A percentile compares a stretch with the other conserved stretches of the same genome.
Conservation (phyloP, 2,113 vertebrate genomes). For the Oreotrochilus melanogaster region DNA sequence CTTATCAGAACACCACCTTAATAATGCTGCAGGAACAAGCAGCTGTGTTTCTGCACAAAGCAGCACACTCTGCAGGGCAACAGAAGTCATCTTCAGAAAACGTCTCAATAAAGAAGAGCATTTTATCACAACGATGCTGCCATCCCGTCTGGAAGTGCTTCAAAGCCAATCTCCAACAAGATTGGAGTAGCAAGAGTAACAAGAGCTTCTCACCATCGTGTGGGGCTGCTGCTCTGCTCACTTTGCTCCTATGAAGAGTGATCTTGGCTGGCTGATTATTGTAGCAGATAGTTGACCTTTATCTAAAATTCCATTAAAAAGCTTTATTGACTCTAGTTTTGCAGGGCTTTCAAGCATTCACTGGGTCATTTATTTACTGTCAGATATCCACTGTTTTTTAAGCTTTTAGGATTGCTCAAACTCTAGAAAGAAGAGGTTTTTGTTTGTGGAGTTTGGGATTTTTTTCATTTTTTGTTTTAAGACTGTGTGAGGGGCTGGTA, state of each 20-base stretch:
- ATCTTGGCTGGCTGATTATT: not conserved
- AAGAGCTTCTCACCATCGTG: fast-evolving
- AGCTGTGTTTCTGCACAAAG: not conserved
- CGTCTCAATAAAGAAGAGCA: not conserved
- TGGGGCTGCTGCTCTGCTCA: not conserved
- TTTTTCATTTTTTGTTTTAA: not conserved
- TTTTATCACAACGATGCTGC: not conserved
- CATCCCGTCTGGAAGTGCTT: not conserved
- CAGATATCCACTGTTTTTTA: not conserved
- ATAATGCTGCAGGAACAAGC: fast-evolving
- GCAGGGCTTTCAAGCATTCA: slow-evolving; percentile 40
- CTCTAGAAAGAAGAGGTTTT: not conserved
- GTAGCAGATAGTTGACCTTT: slow-evolving; percentile 54
- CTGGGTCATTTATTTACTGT: slow-evolving; percentile 45
- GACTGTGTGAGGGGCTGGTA: not conserved
- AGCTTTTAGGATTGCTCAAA: not conserved
- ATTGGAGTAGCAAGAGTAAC: no score
- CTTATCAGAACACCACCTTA: not conserved
- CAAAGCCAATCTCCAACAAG: not conserved
- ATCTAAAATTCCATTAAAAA: slow-evolving; percentile 64
- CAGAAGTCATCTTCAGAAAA: not conserved
- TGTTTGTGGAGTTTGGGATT: not conserved
- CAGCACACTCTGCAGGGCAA: fast-evolving
- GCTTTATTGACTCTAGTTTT: slow-evolving; percentile 56
- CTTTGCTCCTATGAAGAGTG: not conserved